A percentile compares a stretch with the other conserved stretches of the same genome.
Conservation (phyloP, 2,797 vertebrate genomes). For the Cirrhinus molitorella region DNA sequence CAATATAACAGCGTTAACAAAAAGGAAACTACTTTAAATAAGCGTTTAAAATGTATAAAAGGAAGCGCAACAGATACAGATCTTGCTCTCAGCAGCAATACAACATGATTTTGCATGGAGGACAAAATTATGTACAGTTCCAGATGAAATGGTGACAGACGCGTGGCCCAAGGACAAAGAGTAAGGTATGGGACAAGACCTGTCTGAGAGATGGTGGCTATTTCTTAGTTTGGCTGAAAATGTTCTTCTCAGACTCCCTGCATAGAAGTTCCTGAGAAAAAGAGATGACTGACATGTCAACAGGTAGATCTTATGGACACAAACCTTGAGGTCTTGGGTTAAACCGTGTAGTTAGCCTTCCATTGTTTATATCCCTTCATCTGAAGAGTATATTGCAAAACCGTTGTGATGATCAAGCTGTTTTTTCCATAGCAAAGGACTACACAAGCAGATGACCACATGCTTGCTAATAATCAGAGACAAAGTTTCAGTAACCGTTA, state of each 20-base stretch:
- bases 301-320: conserved; percentile 38
- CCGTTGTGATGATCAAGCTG: neutral
- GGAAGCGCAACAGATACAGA: conserved; percentile 37
- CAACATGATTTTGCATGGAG: conserved; percentile 48
- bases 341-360: neutral
- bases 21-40: conserved; percentile 53
- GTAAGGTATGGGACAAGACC: conserved; percentile 58
- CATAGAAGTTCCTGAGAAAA: conserved; percentile 71
- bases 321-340: conserved; percentile 21
- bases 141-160: conserved; percentile 38
- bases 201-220: conserved; percentile 52
- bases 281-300: conserved; percentile 55
- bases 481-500: conserved; percentile 48
- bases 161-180: conserved; percentile 51
- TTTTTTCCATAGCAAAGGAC: conserved; percentile 9
- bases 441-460: conserved; percentile 12
- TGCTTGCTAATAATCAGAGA: conserved; percentile 20
- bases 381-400: conserved; percentile 18
- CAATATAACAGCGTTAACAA: conserved; percentile 17
- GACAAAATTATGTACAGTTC: conserved; percentile 56
- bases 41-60: conserved; percentile 51
- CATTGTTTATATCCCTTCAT: conserved; percentile 20
- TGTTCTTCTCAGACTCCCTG: conserved; percentile 60
- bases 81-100: conserved; percentile 49
- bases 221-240: conserved; percentile 46